Percentiles rank a stretch among this genome's conserved stretches.
Conservation (phyloP, 2,888 invertebrate genomes). For the Pardosa pseudoannulata region DNA sequence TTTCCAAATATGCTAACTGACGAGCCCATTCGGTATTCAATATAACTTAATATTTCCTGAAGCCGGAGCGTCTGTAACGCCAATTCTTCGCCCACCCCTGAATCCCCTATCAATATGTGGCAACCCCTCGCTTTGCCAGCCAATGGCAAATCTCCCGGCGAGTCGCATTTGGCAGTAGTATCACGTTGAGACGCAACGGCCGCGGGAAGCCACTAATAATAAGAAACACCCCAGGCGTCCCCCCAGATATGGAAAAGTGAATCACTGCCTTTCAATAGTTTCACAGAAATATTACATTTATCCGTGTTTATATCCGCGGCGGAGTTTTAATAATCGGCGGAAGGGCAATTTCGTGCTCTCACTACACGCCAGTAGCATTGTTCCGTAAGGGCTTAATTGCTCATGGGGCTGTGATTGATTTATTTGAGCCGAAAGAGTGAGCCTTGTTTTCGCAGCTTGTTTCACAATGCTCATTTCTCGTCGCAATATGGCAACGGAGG, state of each 20-base stretch:
- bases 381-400: constrained; percentile 68
- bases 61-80: not conserved
- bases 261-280: constrained; percentile 55
- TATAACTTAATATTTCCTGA: constrained; percentile 11
- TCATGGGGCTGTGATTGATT: constrained; percentile 64
- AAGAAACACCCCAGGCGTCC: constrained; percentile 48
- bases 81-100: constrained; percentile 13
- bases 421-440: constrained; percentile 21
- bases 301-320: constrained; percentile 52
- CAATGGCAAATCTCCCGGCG: constrained; percentile 48
- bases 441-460: constrained; percentile 15
- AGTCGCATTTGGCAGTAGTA: constrained; percentile 54
- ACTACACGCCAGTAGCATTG: constrained; percentile 28
- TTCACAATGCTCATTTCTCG: not conserved
- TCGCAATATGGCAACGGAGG: not conserved
- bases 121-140: constrained; percentile 48
- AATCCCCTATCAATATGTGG: constrained; percentile 22
- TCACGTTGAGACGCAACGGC: constrained; percentile 61
- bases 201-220: constrained; percentile 68
- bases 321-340: constrained; percentile 57
- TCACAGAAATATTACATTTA: constrained; percentile 63
- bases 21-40: constrained; percentile 11
- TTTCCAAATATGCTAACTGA: constrained; percentile 7
- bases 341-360: constrained; percentile 23
- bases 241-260: constrained; percentile 63